Base-by-base conservation (phyloP, 2,113 vertebrate genomes). In the Pogonocichla stellata region DNA sequence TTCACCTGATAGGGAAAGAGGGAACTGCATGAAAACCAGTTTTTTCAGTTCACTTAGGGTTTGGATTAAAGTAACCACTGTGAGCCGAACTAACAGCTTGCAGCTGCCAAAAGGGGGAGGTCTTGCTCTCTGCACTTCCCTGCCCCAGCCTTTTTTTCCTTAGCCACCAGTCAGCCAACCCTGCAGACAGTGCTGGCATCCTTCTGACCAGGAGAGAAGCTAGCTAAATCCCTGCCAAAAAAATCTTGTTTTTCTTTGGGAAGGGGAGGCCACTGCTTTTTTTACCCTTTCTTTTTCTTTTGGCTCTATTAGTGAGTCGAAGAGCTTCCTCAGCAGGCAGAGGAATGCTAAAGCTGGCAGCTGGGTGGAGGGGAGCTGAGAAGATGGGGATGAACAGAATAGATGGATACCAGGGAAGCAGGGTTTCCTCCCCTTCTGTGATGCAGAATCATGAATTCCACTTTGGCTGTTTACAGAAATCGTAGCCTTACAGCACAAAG, bases 91-190 rank as follows among this genome's bases (percentile, higher is more conserved):
- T 38, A 47, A 56, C 15, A 40, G 17, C 29, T 86, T 45, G 29
- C 38, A 80, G 64, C 94, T 77, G 82, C 96, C 96, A 77, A 95
- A 92, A 96, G 92, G 79, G 94, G 96, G 94, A 83, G 88, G 79
- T 53, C 95, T 96, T 95, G 88, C 82, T 95, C 92, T 96, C 93
- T 2, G 17, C 40, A n/a, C 73, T 57, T 60, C 20, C 23, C 29
- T 60, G 58, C 50, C n/a, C 10, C 23, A 80, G 51, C 57, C 19
- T 48, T 75, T 65, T 45, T 69, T 60, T 47, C 40, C 25, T 36
- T 5, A 72, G 50, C 61, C 58, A 45, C 31, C 40, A 38, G 50
- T 19, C 70, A 82, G 51, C 40, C 47, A 64, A 5, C 47, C n/a
- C 58, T 77, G 34, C 86, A 58, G 65, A 72, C 53, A 64, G 31